Base-by-base conservation (phyloP, 2,113 vertebrate genomes). In the Calidris pygmaea region DNA sequence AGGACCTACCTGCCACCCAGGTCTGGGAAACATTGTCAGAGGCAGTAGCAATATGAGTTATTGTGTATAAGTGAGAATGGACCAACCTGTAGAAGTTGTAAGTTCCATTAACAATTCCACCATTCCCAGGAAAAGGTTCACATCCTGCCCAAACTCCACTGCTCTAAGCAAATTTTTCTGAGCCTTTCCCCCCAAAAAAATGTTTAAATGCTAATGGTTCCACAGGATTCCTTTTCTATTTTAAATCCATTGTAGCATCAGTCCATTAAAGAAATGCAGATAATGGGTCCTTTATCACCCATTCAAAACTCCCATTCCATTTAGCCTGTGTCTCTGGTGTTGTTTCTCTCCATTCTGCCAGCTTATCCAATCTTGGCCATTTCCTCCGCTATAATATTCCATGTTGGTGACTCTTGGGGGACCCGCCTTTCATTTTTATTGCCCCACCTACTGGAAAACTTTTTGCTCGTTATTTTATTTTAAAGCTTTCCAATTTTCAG, bases 371-470 rank as follows among this genome's bases (percentile, higher is more conserved):
- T 90, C 90, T 93, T 90, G 70, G 35, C 34, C 3, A 0, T 87
- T 95, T 96, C 96, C 92, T 93, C 70, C 4, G 0, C 86, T 73
- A 76, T 87, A 93, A 93, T 92, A 90, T 95, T 87, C 86, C 70
- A 29, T 66, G 59, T 91, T 87, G 85, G 89, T 87, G 74, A 72
- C 70, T 90, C 83, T 68, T 78, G 65, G 10, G 65, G 65, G 66
- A 90, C n/a, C 19, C 0, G 3, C 89, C 92, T 95, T 82, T 76
- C 86, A 59, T 82, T 96, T 96, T 92, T 87, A 85, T 89, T 92
- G 37, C 55, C 73, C 62, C 66, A 81, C 73, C 94, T 84, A 91
- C 83, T 95, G 92, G 91, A 96, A 95, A 89, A 89, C 89, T 93
- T 52, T 92, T 91, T 50, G 17, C 83, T 92, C 8, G 0, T 71